Conservation (phyloP, 2,113 vertebrate genomes). For the Phylloscopus whistleri region DNA sequence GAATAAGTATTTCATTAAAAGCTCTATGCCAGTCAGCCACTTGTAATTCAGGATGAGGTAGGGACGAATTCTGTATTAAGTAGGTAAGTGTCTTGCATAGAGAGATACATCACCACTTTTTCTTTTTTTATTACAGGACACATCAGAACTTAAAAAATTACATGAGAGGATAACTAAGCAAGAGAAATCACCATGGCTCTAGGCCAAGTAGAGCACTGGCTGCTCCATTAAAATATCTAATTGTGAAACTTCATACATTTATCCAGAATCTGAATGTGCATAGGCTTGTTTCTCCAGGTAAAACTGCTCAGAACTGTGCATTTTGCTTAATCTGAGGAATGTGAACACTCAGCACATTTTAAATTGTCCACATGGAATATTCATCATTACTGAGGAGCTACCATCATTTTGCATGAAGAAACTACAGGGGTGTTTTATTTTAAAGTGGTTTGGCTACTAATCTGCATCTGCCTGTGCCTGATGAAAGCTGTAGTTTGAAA, state of each 20-base stretch:
- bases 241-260: neutral
- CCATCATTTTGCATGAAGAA: neutral
- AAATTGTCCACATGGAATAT: neutral
- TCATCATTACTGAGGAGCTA: neutral
- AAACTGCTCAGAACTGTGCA: neutral
- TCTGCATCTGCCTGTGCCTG: neutral
- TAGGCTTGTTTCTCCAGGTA: neutral
- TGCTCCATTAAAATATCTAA: neutral
- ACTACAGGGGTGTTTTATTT: neutral
- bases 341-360: neutral
- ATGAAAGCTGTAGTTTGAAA: neutral
- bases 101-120: neutral
- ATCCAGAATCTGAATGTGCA: neutral
- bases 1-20: constrained; percentile 17
- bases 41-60: neutral
- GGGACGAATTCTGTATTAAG: neutral
- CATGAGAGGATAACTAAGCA: neutral
- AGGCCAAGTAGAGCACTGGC: neutral
- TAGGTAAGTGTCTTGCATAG: neutral
- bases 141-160: neutral
- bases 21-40: neutral
- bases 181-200: neutral
- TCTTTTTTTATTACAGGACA: neutral
- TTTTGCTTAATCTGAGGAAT: neutral
- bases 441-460: neutral